Conservation (phyloP, 2,113 vertebrate genomes). For the Clarias batrachus region DNA sequence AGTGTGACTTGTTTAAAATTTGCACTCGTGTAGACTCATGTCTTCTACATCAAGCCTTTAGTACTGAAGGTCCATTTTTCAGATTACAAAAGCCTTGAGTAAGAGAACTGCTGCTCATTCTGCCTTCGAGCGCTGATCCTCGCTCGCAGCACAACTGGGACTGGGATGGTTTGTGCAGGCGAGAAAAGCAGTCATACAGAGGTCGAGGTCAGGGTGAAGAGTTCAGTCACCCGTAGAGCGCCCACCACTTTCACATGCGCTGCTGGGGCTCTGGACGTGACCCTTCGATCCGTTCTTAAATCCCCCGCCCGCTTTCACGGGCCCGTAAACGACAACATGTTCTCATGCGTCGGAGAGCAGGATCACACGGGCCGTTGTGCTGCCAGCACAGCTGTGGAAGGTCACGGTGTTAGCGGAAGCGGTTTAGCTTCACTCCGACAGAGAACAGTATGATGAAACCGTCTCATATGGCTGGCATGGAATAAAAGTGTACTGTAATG, state of each 20-base stretch:
- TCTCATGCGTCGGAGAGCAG: background rate
- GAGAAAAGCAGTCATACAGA: slow-evolving; percentile 15
- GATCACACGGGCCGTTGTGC: background rate
- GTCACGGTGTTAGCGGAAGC: slow-evolving; percentile 8
- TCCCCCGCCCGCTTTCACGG: slow-evolving; percentile 4
- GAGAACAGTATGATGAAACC: background rate
- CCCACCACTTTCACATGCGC: slow-evolving; percentile 65
- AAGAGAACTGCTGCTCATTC: background rate
- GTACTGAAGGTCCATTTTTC: background rate
- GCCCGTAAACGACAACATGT: slow-evolving; percentile 9
- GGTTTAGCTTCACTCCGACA: background rate
- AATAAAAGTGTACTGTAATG: background rate
- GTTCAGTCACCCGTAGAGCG: slow-evolving; percentile 47
- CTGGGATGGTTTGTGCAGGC: background rate
- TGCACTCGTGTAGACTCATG: background rate
- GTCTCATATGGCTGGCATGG: background rate
- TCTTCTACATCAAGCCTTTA: background rate
- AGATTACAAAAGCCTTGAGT: background rate
- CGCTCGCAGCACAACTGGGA: background rate
- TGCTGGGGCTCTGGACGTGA: slow-evolving; percentile 19
- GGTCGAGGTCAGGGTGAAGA: slow-evolving; percentile 46
- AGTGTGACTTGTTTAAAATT: background rate
- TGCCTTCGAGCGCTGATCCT: background rate
- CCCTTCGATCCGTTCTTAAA: slow-evolving; percentile 10
- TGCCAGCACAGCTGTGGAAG: slow-evolving; percentile 30